Percentiles rank a stretch among this genome's conserved stretches.
These are phyloP conservation scores for Bubalus kerabau DNA, from an alignment of 2,113 vertebrate genomes.

Conservation along the genomic window DNA sequence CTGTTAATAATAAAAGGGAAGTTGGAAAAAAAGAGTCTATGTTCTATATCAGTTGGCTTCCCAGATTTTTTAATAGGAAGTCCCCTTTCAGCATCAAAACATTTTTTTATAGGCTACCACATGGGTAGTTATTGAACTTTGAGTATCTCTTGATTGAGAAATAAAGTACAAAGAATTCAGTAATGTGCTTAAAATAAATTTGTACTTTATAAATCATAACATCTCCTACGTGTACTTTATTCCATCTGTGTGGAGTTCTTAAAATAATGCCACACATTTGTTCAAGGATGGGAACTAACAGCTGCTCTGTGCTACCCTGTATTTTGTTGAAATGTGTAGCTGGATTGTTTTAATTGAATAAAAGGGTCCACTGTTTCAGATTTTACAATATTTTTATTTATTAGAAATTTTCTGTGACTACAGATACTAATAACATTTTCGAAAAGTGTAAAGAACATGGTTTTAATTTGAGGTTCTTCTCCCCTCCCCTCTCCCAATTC, in stretches of 20 bases:
- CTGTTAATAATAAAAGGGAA: not conserved
- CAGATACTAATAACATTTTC: not conserved
- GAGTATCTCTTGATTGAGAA: not conserved
- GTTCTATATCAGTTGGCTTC: not conserved
- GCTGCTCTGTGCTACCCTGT: not conserved
- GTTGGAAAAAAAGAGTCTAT: not conserved
- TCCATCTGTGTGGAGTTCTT: not conserved
- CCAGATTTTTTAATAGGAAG: constrained; percentile 28
- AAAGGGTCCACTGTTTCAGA: not conserved
- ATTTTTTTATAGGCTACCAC: not conserved
- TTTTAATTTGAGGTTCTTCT: not conserved
- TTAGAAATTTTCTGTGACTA: not conserved
- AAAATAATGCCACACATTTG: not conserved
- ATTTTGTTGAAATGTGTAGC: not conserved
- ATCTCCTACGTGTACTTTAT: not conserved
- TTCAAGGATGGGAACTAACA: not conserved
- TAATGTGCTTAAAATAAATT: constrained; percentile 11
- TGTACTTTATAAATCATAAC: constrained; percentile 4
- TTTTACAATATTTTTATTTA: not conserved
- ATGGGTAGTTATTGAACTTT: not conserved
- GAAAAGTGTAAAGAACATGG: not conserved
- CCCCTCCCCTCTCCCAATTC: not conserved
- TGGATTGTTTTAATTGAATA: not conserved
- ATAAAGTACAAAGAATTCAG: not conserved
- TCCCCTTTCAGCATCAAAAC: not conserved